These are phyloP conservation scores for Nesidiocoris tenuis DNA, from an alignment of 2,888 invertebrate genomes.

Conservation along the genomic window DNA sequence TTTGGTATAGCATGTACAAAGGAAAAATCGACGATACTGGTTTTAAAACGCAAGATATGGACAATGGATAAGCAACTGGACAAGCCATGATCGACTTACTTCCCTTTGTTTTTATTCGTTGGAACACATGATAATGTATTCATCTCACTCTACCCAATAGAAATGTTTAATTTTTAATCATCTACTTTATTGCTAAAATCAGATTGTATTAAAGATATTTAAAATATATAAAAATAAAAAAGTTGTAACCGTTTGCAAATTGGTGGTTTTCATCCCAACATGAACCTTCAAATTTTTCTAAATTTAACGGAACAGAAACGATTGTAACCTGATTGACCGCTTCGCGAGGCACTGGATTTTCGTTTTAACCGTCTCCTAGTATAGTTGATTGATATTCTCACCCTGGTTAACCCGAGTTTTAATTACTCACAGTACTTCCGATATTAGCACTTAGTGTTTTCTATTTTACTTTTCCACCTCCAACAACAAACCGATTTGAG, in stretches of 20 bases:
- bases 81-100: constrained; percentile 16
- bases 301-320: too few relatives aligned
- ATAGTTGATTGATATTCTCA: too few relatives aligned
- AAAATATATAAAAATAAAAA: constrained; percentile 32
- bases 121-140: constrained; percentile 45
- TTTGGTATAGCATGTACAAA: constrained; percentile 41
- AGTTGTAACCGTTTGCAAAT: constrained; percentile 30
- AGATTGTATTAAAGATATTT: constrained; percentile 46
- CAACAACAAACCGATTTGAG: too few relatives aligned
- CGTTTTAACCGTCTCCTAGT: too few relatives aligned
- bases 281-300: too few relatives aligned
- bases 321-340: too few relatives aligned
- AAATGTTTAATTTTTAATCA: constrained; percentile 46
- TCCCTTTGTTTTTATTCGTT: constrained; percentile 41
- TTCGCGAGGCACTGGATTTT: too few relatives aligned
- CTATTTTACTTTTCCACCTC: too few relatives aligned
- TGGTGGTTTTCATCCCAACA: too few relatives aligned
- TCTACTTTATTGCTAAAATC: constrained; percentile 47
- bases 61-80: neutral
- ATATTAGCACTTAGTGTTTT: too few relatives aligned
- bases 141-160: constrained; percentile 46
- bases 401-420: too few relatives aligned
- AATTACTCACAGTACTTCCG: too few relatives aligned
- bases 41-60: constrained; percentile 13
- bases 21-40: constrained; percentile 18